Evolutionary conservation across 2,797 vertebrate genomes (phyloP), one percentile per base, ranked within the genome.

Genomic region (Enteromius argenteus): DNA sequence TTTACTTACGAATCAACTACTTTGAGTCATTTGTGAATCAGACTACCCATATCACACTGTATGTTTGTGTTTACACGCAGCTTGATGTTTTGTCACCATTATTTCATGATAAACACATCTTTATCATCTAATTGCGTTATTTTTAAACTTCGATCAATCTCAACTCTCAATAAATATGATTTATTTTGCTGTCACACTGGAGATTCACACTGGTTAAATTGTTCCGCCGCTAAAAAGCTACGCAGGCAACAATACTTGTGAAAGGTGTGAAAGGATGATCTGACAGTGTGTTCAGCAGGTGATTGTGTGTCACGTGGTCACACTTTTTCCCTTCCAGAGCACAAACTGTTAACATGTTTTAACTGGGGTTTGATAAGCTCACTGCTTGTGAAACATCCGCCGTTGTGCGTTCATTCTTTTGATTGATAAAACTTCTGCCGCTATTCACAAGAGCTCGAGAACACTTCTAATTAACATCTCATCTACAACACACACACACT

Each of bases 391-490:
- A 80, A 68, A n/a, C 72, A 75, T 37, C 30, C 4, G 1, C 42
- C 4, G 3, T 21, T 21, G 9, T 23, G 37, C 27, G 11, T 51
- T 71, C 15, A 32, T 53, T 27, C 37, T 35, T 62, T 62, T 35
- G 27, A 30, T 35, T 3, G 17, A 67, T 51, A 53, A 66, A 51
- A 56, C 56, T 15, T 64, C 19, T 35, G 39, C 13, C 1, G n/a
- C 56, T 64, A 2, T 46, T 74, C 42, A 46, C 21, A 39, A 44
- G 27, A 62, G 37, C 21, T 51, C 6, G 11, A 1, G 60, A 39
- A 75, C 60, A 76, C 23, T 32, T 73, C 80, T 73, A 62, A 67
- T 42, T 76, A 49, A 64, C 56, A 21, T 75, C 72, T 73, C 32
- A 37, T 56, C 72, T 67, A 42, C 44, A 76, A 27, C 72, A 76